A percentile compares a stretch with the other conserved stretches of the same genome.
These are phyloP conservation scores for Neostethus bicornis DNA, from an alignment of 2,797 vertebrate genomes.

Conservation along the genomic window DNA sequence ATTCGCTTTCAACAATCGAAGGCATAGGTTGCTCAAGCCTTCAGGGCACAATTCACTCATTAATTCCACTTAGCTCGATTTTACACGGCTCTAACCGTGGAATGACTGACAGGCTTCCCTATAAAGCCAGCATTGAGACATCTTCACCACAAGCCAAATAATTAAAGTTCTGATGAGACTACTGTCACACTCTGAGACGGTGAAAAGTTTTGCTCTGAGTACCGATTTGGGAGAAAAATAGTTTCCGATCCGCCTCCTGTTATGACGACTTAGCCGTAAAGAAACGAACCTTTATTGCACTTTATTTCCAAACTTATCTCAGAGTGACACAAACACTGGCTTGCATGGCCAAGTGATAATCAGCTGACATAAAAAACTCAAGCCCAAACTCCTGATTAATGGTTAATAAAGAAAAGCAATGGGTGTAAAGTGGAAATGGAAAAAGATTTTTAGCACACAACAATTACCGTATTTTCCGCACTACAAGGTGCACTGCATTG, in stretches of 20 bases:
- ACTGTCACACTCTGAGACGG: conserved; percentile 44
- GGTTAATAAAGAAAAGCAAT: conserved; percentile 46
- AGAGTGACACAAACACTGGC: conserved; percentile 57
- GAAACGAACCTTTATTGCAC: conserved; percentile 41
- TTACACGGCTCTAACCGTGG: conserved; percentile 57
- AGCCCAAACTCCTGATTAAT: conserved; percentile 57
- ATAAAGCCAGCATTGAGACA: conserved; percentile 71
- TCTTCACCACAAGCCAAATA: conserved; percentile 57
- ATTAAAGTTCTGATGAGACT: conserved; percentile 48
- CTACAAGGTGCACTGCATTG: no score
- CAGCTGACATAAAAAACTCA: conserved; percentile 64
- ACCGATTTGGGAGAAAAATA: conserved; percentile 42
- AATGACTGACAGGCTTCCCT: conserved; percentile 58
- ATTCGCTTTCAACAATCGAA: conserved; percentile 67
- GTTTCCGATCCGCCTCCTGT: conserved; percentile 54
- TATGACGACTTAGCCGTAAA: conserved; percentile 28
- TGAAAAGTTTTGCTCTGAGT: conserved; percentile 37
- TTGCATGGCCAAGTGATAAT: conserved; percentile 43
- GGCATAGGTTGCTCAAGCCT: conserved; percentile 56
- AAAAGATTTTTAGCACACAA: no score
- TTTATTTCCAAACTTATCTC: conserved; percentile 69
- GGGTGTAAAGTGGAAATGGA: conserved; percentile 36
- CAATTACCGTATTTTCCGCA: no score
- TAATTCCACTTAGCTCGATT: conserved; percentile 75
- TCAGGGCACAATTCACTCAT: conserved; percentile 66